Conservation (phyloP, 1,140 invertebrate species). For the Apolygus lucorum region DNA sequence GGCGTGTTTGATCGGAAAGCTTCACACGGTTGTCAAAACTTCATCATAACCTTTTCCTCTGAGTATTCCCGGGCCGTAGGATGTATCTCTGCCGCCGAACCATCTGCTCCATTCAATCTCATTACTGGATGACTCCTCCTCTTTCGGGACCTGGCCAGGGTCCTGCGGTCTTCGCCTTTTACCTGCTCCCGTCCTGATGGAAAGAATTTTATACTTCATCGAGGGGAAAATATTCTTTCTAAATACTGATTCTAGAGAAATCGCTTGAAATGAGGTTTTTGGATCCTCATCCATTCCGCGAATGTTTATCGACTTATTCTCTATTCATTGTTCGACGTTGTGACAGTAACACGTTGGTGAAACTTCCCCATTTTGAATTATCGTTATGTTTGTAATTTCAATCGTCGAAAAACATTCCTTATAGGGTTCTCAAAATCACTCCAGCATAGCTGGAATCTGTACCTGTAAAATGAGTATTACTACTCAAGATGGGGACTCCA, state of each 20-base stretch:
- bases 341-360: too few relatives aligned
- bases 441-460: too few relatives aligned
- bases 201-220: background rate
- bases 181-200: background rate
- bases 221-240: background rate
- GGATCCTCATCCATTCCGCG: too few relatives aligned
- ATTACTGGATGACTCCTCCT: slow-evolving; percentile 14
- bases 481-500: too few relatives aligned
- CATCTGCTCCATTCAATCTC: background rate
- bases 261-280: too few relatives aligned
- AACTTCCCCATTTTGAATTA: too few relatives aligned
- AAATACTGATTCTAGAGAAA: background rate
- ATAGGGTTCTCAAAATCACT: too few relatives aligned
- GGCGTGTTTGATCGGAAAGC: background rate
- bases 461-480: too few relatives aligned
- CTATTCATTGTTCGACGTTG: too few relatives aligned
- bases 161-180: background rate
- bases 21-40: background rate
- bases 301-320: too few relatives aligned
- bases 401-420: too few relatives aligned
- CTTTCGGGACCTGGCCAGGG: background rate
- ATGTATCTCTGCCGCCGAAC: background rate
- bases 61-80: background rate
- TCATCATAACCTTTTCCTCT: background rate
- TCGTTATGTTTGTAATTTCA: too few relatives aligned